Conservation (phyloP, 2,797 vertebrate genomes). For the Fringilla coelebs region DNA sequence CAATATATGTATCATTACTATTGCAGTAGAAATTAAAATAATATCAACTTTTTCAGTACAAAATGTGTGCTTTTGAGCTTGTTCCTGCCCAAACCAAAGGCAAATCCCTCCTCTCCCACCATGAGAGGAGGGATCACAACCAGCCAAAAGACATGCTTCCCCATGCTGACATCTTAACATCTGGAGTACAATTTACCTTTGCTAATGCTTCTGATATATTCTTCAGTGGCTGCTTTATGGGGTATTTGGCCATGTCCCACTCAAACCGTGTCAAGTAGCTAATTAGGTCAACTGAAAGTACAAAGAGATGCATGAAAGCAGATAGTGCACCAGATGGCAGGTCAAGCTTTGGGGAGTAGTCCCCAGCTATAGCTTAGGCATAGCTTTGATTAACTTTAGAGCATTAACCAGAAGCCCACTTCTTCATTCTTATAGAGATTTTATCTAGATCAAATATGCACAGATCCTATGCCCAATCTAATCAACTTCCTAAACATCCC, state of each 20-base stretch:
- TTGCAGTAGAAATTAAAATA: not conserved
- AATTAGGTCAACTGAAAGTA: slow-evolving; percentile 85
- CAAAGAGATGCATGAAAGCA: slow-evolving; percentile 32
- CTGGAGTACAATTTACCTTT: slow-evolving; percentile 78
- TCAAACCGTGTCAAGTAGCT: slow-evolving; percentile 90
- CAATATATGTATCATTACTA: not conserved
- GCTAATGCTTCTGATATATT: slow-evolving; percentile 84
- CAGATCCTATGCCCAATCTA: not conserved
- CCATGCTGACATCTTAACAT: not conserved
- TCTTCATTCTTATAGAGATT: not conserved
- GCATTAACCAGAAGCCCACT: not conserved
- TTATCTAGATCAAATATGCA: not conserved
- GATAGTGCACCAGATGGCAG: not conserved
- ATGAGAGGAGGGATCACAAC: not conserved
- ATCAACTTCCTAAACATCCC: not conserved
- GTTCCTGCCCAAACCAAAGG: not conserved
- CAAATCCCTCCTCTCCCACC: not conserved
- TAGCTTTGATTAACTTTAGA: not conserved
- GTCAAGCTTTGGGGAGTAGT: not conserved
- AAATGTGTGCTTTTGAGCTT: not conserved
- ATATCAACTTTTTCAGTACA: not conserved
- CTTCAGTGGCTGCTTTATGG: slow-evolving; percentile 85
- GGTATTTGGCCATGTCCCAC: slow-evolving; percentile 96
- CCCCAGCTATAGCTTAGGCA: not conserved
- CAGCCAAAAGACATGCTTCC: not conserved